These are phyloP conservation scores for Oceanodroma tethys DNA, from an alignment of 2,113 vertebrate species.

Conservation along the genomic window DNA sequence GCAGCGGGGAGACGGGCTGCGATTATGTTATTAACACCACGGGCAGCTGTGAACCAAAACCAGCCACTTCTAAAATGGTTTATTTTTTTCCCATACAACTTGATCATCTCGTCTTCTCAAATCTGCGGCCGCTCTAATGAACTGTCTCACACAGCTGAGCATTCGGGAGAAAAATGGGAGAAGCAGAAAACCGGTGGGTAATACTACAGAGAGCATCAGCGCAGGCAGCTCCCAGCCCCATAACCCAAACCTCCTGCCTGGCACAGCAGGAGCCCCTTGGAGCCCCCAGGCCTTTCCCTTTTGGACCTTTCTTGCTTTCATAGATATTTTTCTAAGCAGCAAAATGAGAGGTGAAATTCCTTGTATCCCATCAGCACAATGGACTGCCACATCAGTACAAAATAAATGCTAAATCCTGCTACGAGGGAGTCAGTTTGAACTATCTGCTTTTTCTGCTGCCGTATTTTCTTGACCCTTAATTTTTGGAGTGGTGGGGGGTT, in stretches of 20 bases:
- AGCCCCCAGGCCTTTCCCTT: not conserved
- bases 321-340: not conserved
- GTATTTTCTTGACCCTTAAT: not conserved
- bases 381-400: not conserved
- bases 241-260: not conserved
- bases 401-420: not conserved
- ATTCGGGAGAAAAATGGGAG: not conserved
- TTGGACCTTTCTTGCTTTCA: not conserved
- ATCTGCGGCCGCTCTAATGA: not conserved
- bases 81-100: not conserved
- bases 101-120: not conserved
- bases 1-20: not conserved
- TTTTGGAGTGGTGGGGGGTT: not conserved
- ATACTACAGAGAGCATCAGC: not conserved
- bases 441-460: fast-evolving
- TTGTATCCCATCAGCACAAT: fast-evolving
- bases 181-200: not conserved
- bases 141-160: not conserved
- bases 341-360: not conserved
- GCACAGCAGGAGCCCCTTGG: not conserved
- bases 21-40: fast-evolving
- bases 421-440: not conserved
- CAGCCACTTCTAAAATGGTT: not conserved
- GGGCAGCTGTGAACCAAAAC: not conserved
- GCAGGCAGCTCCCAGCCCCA: not conserved